These are phyloP conservation scores for Sebastes hopkinsi DNA, from an alignment of 2,797 vertebrate genomes.

Conservation along the genomic window DNA sequence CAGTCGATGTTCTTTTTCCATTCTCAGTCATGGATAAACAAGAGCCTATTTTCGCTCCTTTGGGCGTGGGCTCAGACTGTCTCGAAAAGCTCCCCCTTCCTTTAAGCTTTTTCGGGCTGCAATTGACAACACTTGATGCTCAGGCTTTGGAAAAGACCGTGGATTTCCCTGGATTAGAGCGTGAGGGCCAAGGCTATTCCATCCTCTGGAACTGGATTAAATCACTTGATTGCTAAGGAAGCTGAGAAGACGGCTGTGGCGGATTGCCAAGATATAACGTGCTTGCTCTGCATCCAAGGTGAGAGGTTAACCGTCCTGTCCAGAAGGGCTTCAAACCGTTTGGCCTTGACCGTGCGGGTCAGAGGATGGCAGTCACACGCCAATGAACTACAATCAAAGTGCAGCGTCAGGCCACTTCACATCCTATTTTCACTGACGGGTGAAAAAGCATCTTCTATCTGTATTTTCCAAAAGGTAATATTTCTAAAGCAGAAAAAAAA, in stretches of 20 bases:
- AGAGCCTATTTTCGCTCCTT: constrained; percentile 55
- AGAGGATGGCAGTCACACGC: constrained; percentile 45
- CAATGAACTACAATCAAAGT: constrained; percentile 54
- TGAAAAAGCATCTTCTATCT: constrained; percentile 24
- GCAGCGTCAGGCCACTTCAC: constrained; percentile 37
- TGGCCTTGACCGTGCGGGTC: constrained; percentile 68
- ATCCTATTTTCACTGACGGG: constrained; percentile 47
- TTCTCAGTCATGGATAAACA: constrained; percentile 59
- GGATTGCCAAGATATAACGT: constrained; percentile 46
- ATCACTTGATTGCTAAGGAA: constrained; percentile 63
- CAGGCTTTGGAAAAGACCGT: constrained; percentile 60
- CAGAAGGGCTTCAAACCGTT: constrained; percentile 52
- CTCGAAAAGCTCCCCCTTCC: constrained; percentile 39
- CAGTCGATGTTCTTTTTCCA: constrained; percentile 48
- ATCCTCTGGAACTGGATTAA: constrained; percentile 70
- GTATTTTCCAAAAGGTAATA: constrained; percentile 22
- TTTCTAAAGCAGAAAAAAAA: constrained; percentile 20
- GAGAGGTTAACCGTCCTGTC: constrained; percentile 67
- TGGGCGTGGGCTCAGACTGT: constrained; percentile 36
- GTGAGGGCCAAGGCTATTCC: constrained; percentile 58
- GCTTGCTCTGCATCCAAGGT: constrained; percentile 39
- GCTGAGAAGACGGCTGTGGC: constrained; percentile 47
- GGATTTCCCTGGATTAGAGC: constrained; percentile 76
- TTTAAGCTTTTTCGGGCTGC: constrained; percentile 67
- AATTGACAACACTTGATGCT: constrained; percentile 76